Conservation (phyloP, 2,113 vertebrate genomes). For the Rhea americana region DNA sequence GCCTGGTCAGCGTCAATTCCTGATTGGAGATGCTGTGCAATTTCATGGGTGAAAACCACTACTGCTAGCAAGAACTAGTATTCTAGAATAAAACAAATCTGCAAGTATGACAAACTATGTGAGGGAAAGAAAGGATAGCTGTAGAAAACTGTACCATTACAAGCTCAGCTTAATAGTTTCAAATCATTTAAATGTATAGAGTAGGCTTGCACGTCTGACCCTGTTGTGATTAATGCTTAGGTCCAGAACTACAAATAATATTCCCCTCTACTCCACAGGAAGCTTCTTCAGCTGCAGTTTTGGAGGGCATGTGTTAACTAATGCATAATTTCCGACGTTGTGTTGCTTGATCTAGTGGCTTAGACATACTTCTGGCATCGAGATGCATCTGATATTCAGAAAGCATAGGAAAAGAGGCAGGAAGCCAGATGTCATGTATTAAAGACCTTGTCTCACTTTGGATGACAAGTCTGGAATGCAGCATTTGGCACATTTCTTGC, state of each 20-base stretch:
- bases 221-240: conserved; percentile 57
- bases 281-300: conserved; percentile 17
- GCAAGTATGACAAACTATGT: not conserved
- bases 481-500: not conserved
- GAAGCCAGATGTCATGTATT: conserved; percentile 2
- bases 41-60: not conserved
- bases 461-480: not conserved
- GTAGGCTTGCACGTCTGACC: conserved; percentile 23
- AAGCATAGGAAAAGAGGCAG: not conserved
- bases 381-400: conserved; percentile 14
- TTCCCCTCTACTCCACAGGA: conserved; percentile 21
- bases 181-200: conserved; percentile 39
- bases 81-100: not conserved
- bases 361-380: not conserved
- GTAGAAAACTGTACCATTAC: not conserved
- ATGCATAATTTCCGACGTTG: not conserved
- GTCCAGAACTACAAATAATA: conserved; percentile 51
- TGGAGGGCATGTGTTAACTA: not conserved
- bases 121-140: not conserved
- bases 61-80: not conserved
- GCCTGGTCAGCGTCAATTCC: not conserved
- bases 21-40: not conserved
- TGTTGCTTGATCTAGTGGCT: not conserved
- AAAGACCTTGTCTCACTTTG: conserved; percentile 30
- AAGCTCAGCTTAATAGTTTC: conserved; percentile 23